phyloP scores from a whole-genome alignment of 2,113 vertebrate species.

The Cyprinus carpio region DNA sequence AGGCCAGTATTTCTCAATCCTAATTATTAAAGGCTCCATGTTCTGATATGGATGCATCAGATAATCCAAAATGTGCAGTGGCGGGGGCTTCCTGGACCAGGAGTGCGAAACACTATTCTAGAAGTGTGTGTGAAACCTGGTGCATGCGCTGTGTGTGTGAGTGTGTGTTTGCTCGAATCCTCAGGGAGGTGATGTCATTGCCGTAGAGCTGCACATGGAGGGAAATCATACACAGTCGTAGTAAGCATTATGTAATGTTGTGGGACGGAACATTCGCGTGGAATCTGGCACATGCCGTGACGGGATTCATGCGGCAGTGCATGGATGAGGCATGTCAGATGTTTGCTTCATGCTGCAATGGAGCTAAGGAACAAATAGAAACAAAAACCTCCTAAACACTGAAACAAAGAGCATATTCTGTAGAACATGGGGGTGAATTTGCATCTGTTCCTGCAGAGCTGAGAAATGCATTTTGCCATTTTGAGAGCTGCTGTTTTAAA shows the following conservation, averaged over 20 bases:
- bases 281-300: background rate
- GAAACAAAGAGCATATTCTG: background rate
- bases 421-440: background rate
- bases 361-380: background rate
- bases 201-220: slow-evolving; percentile 66
- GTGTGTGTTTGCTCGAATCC: slow-evolving; percentile 54
- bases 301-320: background rate
- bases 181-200: slow-evolving; percentile 77
- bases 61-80: background rate
- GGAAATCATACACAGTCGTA: slow-evolving; percentile 65
- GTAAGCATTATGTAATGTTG: slow-evolving; percentile 74
- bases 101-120: background rate
- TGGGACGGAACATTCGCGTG: slow-evolving; percentile 54
- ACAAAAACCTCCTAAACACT: background rate
- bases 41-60: background rate
- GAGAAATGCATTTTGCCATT: background rate
- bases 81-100: background rate
- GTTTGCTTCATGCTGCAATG: background rate
- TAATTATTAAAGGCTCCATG: no score
- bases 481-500: slow-evolving; percentile 4
- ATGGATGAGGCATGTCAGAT: slow-evolving; percentile 15
- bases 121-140: slow-evolving; percentile 47
- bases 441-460: background rate
- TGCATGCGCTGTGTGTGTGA: slow-evolving; percentile 56
- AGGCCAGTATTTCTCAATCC: background rate